Percentiles rank a stretch among this genome's conserved stretches.
phyloP scores from a whole-genome alignment of 2,888 invertebrate species.

The Alentia gelatinosa region DNA sequence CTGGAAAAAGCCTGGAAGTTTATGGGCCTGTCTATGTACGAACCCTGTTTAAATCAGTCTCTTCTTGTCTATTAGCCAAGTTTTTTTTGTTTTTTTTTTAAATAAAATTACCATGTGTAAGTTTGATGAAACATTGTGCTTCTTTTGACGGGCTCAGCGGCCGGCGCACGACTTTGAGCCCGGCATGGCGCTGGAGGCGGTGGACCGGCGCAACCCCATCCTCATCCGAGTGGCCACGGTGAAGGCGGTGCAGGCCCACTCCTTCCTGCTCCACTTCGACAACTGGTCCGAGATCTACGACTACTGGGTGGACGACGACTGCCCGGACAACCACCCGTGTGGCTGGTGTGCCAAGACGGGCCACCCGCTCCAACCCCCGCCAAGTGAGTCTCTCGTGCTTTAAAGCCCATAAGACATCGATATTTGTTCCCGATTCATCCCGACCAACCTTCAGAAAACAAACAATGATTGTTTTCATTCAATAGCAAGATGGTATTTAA shows the following conservation, averaged over 20 bases:
- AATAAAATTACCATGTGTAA: too few species aligned
- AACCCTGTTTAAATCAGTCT: too few species aligned
- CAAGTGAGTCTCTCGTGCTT: slow-evolving; percentile 84
- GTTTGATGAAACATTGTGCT: too few species aligned
- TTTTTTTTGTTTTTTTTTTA: too few species aligned
- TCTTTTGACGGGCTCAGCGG: slow-evolving; percentile 82
- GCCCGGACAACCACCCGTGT: slow-evolving; percentile 93
- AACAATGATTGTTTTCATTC: too few species aligned
- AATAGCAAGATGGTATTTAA: too few species aligned
- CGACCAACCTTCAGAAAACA: too few species aligned
- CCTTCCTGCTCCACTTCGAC: slow-evolving; percentile 90
- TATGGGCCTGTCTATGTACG: too few species aligned
- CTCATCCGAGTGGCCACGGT: slow-evolving; percentile 93
- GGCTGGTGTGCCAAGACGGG: slow-evolving; percentile 94
- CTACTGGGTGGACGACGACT: slow-evolving; percentile 95
- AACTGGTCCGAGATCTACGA: slow-evolving; percentile 92
- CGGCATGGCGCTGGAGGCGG: slow-evolving; percentile 93
- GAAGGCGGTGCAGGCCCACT: slow-evolving; percentile 86
- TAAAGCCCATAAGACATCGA: too few species aligned
- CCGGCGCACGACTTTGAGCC: slow-evolving; percentile 89
- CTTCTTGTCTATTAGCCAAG: too few species aligned
- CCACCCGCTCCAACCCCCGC: slow-evolving; percentile 91
- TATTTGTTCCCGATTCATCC: too few species aligned
- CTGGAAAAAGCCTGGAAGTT: too few species aligned
- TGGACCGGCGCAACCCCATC: slow-evolving; percentile 89